Percentiles rank a stretch among this genome's conserved stretches.
Conservation (phyloP, 2,797 vertebrate genomes). For the Protonibea diacanthus region DNA sequence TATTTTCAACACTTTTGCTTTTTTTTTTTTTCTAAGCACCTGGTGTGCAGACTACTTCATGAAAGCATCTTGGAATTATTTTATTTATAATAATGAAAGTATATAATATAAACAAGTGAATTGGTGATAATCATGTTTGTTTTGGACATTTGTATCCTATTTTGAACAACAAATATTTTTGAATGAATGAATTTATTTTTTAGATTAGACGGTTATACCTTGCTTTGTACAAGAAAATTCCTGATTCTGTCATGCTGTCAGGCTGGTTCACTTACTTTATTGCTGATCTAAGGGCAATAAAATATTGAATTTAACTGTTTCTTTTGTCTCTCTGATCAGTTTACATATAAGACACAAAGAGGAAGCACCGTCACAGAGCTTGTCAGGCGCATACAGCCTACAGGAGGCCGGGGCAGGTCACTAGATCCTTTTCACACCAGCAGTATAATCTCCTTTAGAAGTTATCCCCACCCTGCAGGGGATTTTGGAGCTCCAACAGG, state of each 20-base stretch:
- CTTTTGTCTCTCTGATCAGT: constrained; percentile 33
- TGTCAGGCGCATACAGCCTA: constrained; percentile 8
- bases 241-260: constrained; percentile 79
- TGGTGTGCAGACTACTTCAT: constrained; percentile 81
- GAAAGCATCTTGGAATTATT: constrained; percentile 79
- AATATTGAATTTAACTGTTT: constrained; percentile 66
- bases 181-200: constrained; percentile 77
- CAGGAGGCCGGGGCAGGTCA: constrained; percentile 51
- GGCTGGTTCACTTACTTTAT: constrained; percentile 79
- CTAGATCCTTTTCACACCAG: constrained; percentile 44
- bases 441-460: constrained; percentile 64
- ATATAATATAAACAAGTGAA: constrained; percentile 80
- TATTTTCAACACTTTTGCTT: constrained; percentile 70
- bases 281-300: constrained; percentile 78
- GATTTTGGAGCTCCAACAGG: constrained; percentile 53
- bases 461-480: constrained; percentile 27
- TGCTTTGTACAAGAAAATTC: constrained; percentile 80
- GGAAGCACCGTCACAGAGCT: neutral
- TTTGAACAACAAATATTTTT: constrained; percentile 82
- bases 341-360: constrained; percentile 8
- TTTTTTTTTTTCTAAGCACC: constrained; percentile 83
- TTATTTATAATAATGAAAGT: constrained; percentile 83
- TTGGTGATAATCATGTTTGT: constrained; percentile 80
- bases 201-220: constrained; percentile 75
- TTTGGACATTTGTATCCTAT: constrained; percentile 83